Evolutionary conservation across 1,140 invertebrate species (phyloP).

Genomic region (Trichonephila clavata): DNA sequence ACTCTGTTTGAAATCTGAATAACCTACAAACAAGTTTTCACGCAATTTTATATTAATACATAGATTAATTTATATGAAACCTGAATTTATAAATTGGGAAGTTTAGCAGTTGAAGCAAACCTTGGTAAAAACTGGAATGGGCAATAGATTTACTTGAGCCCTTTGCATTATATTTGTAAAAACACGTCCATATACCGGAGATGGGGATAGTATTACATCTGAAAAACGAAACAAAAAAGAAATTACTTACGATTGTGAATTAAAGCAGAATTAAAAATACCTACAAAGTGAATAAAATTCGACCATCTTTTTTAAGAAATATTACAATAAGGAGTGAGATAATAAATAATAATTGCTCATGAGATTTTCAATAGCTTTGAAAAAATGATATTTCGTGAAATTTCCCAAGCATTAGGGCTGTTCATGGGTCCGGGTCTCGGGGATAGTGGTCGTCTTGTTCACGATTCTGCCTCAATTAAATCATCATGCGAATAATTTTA

Average conservation of each 20-base stretch:
- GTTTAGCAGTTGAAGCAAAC: background rate
- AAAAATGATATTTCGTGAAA: too few species aligned
- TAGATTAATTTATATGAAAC: background rate
- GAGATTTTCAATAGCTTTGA: too few species aligned
- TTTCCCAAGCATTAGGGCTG: too few species aligned
- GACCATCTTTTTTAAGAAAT: too few species aligned
- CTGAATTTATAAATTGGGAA: background rate
- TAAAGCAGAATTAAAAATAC: background rate
- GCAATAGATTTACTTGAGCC: conserved; percentile 40
- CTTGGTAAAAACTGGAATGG: conserved; percentile 58
- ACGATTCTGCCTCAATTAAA: too few species aligned
- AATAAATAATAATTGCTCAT: too few species aligned
- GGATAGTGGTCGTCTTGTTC: too few species aligned
- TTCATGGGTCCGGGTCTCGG: too few species aligned
- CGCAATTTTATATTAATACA: background rate
- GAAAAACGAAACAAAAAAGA: background rate
- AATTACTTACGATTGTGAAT: background rate
- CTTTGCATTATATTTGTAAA: conserved; percentile 41
- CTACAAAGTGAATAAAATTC: too few species aligned
- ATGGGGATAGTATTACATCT: conserved; percentile 59
- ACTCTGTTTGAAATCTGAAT: background rate
- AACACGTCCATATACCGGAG: conserved; percentile 60
- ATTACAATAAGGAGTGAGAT: too few species aligned
- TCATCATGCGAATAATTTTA: too few species aligned
- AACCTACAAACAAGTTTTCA: background rate